These are phyloP conservation scores for Misgurnus anguillicaudatus DNA, from an alignment of 2,113 vertebrate genomes.

Conservation along the genomic window DNA sequence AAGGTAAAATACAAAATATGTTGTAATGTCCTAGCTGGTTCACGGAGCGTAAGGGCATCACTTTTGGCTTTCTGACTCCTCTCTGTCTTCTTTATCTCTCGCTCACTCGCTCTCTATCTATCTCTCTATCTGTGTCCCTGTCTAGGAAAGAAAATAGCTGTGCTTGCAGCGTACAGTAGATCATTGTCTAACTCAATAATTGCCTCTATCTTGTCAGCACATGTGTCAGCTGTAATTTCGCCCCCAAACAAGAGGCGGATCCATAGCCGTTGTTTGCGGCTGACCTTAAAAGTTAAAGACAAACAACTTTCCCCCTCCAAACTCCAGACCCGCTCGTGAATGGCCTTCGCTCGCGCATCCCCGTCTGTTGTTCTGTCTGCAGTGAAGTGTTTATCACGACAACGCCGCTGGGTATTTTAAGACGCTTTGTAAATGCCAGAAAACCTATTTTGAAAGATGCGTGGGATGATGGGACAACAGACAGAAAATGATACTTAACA, in stretches of 20 bases:
- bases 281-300: constrained; percentile 44
- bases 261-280: constrained; percentile 34
- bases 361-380: constrained; percentile 7
- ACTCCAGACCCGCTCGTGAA: constrained; percentile 13
- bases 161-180: constrained; percentile 36
- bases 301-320: constrained; percentile 21
- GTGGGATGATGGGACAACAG: constrained; percentile 12
- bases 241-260: constrained; percentile 44
- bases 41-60: neutral
- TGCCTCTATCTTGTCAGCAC: constrained; percentile 49
- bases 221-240: constrained; percentile 55
- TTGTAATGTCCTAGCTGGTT: neutral
- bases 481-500: neutral
- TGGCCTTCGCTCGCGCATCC: neutral
- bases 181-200: constrained; percentile 51
- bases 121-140: constrained; percentile 9
- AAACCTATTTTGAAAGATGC: constrained; percentile 36
- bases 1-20: too few species aligned
- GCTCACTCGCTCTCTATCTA: too few species aligned
- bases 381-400: constrained; percentile 15
- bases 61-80: neutral
- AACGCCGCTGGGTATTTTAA: constrained; percentile 31
- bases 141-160: constrained; percentile 16
- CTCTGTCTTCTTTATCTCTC: neutral
- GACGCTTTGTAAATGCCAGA: constrained; percentile 24